Evolutionary conservation across 2,888 invertebrate species (phyloP), one percentile per base, ranked within the genome.

Genomic region (Macroteleia sp.): DNA sequence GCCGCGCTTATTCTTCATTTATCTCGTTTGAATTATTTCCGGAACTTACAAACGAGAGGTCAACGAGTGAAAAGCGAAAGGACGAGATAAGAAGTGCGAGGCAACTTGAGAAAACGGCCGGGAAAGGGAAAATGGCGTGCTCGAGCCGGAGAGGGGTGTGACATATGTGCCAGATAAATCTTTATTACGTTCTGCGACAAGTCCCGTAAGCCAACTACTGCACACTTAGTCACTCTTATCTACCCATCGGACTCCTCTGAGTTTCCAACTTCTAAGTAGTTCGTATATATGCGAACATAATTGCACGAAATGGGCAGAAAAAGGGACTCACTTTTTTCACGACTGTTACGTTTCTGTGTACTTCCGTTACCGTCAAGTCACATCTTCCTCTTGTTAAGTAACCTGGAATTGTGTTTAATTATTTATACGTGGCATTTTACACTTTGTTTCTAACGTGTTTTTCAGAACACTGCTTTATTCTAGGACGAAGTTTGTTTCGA

Each of bases 121-220:
- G 61, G 69, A 71, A 78, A 70, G 70, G 54, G 78, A 69, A 74
- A 74, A 78, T 74, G 69, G 78, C 70, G 67, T 70, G 73, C 66
- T 67, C 50, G 50, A 54, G 56, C 16, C 56, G 56, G 41, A 64
- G 71, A 19, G 67, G 71, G 66, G 61, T 66, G 79, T 70, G 70
- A 79, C 74, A 79, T 75, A 79, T 79, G 79, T 61, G 75, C 71
- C 56, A 75, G 71, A 79, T 75, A 71, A 75, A 79, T 75, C 79
- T 79, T 79, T 75, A 79, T 79, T 79, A 79, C 74, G 79, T 70
- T 79, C 71, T 44, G 50, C 79, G 79, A 75, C 79, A 79, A 75
- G 79, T 79, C 66, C 71, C 66, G 75, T 74, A 75, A 75, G 79
- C 70, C 79, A 79, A 75, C 79, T 79, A 75, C 70, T 57, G 79